These are phyloP conservation scores for Caenorhabditis brenneri DNA, from an alignment of 1,140 invertebrate genomes.

Conservation along the genomic window DNA sequence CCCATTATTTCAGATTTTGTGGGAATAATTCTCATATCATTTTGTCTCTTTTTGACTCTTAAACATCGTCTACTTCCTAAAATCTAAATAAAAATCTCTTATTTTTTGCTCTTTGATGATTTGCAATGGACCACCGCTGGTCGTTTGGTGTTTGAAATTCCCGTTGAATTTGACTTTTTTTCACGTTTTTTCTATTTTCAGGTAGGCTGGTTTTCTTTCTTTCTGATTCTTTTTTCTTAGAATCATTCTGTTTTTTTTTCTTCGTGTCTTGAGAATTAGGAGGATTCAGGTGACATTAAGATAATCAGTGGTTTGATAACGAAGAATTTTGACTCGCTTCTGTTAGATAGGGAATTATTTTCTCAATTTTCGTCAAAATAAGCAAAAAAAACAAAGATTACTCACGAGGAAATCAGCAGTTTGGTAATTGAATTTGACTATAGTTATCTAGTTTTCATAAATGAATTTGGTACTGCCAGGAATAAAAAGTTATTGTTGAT, in stretches of 20 bases:
- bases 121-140: background rate
- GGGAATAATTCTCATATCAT: background rate
- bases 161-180: background rate
- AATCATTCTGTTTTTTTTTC: background rate
- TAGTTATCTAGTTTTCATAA: no score
- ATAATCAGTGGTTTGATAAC: no score
- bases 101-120: slow-evolving; percentile 6
- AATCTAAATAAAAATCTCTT: background rate
- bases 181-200: background rate
- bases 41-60: background rate
- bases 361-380: no score
- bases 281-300: no score
- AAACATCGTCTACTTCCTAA: background rate
- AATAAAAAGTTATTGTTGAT: no score
- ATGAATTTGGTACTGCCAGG: no score
- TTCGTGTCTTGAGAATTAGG: background rate
- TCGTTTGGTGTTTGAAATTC: slow-evolving; percentile 16
- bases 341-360: no score
- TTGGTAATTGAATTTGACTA: no score
- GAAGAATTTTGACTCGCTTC: no score
- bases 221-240: background rate
- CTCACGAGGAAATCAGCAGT: no score
- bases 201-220: background rate
- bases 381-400: no score
- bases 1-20: background rate